phyloP scores from a whole-genome alignment of 2,113 vertebrate genomes.

The Burhinus bistriatus region DNA sequence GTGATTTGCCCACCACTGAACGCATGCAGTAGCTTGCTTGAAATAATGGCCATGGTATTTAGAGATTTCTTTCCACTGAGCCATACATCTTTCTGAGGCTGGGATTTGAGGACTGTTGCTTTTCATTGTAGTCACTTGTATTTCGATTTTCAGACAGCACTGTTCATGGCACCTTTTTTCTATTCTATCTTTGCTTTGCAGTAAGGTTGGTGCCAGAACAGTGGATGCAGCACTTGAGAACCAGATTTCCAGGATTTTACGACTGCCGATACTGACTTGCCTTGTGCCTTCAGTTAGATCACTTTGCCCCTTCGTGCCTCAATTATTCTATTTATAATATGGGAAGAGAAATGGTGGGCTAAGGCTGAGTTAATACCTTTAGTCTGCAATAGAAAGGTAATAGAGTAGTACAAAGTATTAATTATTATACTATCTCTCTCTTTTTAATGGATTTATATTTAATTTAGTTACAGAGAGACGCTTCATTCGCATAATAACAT shows the following conservation, averaged over 20 bases:
- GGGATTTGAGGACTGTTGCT: background rate
- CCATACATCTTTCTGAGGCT: background rate
- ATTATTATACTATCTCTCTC: constrained; percentile 50
- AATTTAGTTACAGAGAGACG: constrained; percentile 7
- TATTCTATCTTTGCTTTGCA: rapidly evolving
- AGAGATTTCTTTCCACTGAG: background rate
- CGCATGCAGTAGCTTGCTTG: background rate
- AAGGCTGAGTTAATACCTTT: constrained; percentile 38
- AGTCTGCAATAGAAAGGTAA: constrained; percentile 38
- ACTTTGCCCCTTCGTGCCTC: background rate
- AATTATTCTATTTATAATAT: constrained; percentile 13
- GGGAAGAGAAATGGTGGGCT: background rate
- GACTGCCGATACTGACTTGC: background rate
- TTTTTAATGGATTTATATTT: constrained; percentile 54
- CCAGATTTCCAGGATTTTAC: background rate
- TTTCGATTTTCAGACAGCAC: background rate
- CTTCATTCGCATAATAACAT: constrained; percentile 47
- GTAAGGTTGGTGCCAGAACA: background rate
- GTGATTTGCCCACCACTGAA: background rate
- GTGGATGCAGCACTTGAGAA: background rate
- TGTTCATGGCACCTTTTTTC: background rate
- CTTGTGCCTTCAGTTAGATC: background rate
- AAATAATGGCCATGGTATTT: background rate
- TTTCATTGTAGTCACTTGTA: background rate
- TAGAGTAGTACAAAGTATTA: constrained; percentile 43